phyloP scores from a whole-genome alignment of 2,888 invertebrate genomes.

The Cynaeus angustus region DNA sequence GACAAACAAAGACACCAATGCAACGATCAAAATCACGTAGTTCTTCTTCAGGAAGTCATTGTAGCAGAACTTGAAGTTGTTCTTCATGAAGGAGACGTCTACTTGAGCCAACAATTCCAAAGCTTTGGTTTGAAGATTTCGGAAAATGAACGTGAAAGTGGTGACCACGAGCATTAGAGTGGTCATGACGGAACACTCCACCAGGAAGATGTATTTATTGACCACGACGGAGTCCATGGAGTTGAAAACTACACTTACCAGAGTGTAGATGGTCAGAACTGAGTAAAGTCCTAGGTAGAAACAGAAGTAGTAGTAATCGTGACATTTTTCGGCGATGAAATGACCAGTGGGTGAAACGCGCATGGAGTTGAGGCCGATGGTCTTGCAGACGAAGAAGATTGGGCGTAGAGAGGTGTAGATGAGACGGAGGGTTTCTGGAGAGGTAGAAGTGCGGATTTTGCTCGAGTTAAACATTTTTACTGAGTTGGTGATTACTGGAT shows the following conservation, averaged over 20 bases:
- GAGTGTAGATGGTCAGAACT: slow-evolving; percentile 46
- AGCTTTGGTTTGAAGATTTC: slow-evolving; percentile 42
- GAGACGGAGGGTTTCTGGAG: slow-evolving; percentile 13
- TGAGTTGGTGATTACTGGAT: neutral
- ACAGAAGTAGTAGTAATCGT: slow-evolving; percentile 52
- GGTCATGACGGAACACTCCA: slow-evolving; percentile 47
- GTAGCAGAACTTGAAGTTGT: slow-evolving; percentile 54
- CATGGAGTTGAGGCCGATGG: slow-evolving; percentile 44
- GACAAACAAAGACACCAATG: slow-evolving; percentile 21
- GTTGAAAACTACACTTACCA: slow-evolving; percentile 36
- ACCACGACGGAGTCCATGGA: slow-evolving; percentile 40
- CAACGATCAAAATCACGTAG: slow-evolving; percentile 34
- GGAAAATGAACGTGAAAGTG: slow-evolving; percentile 44
- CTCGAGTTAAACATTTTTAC: slow-evolving; percentile 1
- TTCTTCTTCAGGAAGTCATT: slow-evolving; percentile 50
- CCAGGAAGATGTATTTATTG: slow-evolving; percentile 42
- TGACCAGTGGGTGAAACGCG: slow-evolving; percentile 28
- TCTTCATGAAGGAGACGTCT: slow-evolving; percentile 52
- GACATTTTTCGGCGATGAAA: slow-evolving; percentile 28
- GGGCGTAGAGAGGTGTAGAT: slow-evolving; percentile 50
- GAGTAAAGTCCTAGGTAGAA: slow-evolving; percentile 44
- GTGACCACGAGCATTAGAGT: slow-evolving; percentile 43
- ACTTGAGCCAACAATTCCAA: slow-evolving; percentile 53
- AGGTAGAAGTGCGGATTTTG: neutral
- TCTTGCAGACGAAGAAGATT: slow-evolving; percentile 46